These are phyloP conservation scores for Drosophila guanche DNA, from an alignment of 1,140 invertebrate species.

Conservation along the genomic window DNA sequence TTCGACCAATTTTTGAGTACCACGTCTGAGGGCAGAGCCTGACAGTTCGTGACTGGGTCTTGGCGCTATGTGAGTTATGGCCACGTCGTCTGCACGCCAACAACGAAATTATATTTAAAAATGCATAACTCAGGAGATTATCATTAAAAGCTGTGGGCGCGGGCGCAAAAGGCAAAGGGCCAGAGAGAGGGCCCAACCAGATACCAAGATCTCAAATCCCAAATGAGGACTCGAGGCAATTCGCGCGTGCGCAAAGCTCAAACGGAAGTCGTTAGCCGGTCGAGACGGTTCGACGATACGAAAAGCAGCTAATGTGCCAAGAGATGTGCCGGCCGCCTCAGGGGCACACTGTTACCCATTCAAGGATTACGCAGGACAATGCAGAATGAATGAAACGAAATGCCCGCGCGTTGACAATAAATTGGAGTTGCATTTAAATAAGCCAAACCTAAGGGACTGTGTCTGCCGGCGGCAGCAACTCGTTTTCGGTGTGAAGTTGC, in stretches of 20 bases:
- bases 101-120: constrained; percentile 83
- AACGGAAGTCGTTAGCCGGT: constrained; percentile 77
- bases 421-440: constrained; percentile 78
- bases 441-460: constrained; percentile 46
- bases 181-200: constrained; percentile 4
- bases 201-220: constrained; percentile 29
- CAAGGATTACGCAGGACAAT: constrained; percentile 80
- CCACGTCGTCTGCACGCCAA: constrained; percentile 76
- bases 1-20: neutral
- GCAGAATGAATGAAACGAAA: constrained; percentile 68
- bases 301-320: constrained; percentile 56
- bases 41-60: constrained; percentile 77
- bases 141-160: constrained; percentile 82
- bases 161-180: constrained; percentile 31
- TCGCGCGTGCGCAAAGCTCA: constrained; percentile 74
- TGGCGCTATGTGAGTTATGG: constrained; percentile 79
- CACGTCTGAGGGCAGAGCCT: constrained; percentile 19
- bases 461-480: constrained; percentile 29
- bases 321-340: constrained; percentile 28
- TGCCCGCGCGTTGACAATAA: constrained; percentile 75
- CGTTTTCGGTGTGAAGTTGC: constrained; percentile 57
- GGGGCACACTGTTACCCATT: constrained; percentile 57
- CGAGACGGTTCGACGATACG: constrained; percentile 42
- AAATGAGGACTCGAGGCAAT: constrained; percentile 35
- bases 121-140: constrained; percentile 83